These are phyloP conservation scores for Sminthurinus aureus DNA, from an alignment of 2,888 invertebrate genomes.

Conservation along the genomic window DNA sequence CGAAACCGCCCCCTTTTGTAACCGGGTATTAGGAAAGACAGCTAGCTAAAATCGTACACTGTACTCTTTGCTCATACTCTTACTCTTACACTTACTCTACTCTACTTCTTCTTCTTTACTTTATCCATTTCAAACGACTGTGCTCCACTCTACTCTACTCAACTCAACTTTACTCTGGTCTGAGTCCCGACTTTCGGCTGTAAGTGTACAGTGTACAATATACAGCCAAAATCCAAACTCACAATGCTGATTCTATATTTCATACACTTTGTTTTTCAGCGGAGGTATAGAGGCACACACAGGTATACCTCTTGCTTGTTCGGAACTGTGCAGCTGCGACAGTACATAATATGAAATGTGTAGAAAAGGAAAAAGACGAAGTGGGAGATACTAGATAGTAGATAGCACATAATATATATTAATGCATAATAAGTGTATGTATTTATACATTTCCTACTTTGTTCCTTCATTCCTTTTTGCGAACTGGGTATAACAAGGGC, in stretches of 20 bases:
- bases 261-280: not conserved
- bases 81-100: not conserved
- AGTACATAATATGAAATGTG: too few species aligned
- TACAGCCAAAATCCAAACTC: too few species aligned
- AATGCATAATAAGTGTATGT: too few species aligned
- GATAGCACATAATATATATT: too few species aligned
- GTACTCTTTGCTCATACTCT: not conserved
- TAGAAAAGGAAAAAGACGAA: too few species aligned
- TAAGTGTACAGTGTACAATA: not conserved
- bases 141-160: not conserved
- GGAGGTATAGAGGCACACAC: not conserved
- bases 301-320: too few species aligned
- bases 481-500: too few species aligned
- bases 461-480: too few species aligned
- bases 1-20: constrained; percentile 50
- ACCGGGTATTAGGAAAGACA: constrained; percentile 12
- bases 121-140: not conserved
- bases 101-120: not conserved
- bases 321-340: too few species aligned
- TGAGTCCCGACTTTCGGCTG: not conserved
- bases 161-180: not conserved
- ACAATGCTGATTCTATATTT: not conserved
- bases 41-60: not conserved
- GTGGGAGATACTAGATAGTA: too few species aligned
- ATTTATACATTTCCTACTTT: too few species aligned